Conservation (phyloP, 2,113 vertebrate species). For the cat (Felis catus) region F.catus_Fca126_mat1.0 CM031425.1:21949001-21949500, state of each 20-base stretch:
- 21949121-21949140: not conserved
- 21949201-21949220: not conserved
- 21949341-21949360: not conserved
- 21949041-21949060: not conserved
- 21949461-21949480: too few relatives aligned
- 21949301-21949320: not conserved
- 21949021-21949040: not conserved
- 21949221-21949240: not conserved
- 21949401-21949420: not conserved
- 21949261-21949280: not conserved
- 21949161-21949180: not conserved
- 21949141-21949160: not conserved
- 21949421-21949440: too few relatives aligned
- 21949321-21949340: not conserved
- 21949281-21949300: not conserved
- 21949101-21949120: not conserved
- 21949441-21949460: too few relatives aligned
- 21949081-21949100: not conserved
- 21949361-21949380: not conserved
- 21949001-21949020: accelerated
- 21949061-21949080: not conserved
- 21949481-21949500: too few relatives aligned
- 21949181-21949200: not conserved
- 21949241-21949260: not conserved
- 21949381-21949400: not conserved